Base-by-base conservation (phyloP, 2,113 vertebrate species). In the Hippocampus zosterae region DNA sequence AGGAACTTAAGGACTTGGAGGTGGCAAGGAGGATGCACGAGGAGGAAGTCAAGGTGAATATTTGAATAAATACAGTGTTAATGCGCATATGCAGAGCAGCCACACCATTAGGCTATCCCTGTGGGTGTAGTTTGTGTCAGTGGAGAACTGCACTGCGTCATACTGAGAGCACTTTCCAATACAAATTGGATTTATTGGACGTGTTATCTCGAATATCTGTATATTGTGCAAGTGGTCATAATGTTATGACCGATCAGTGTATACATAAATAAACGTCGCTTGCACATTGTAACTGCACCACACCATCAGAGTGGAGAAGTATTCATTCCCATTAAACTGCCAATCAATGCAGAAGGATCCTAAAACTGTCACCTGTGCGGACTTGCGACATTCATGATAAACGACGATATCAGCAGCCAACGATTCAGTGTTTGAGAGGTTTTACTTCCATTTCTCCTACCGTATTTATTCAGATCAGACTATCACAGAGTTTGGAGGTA, bases 11-110 rank as follows among this genome's bases (percentile, higher is more conserved):
- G 64, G 97, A 99, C 91, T 89, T 95, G 66, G 96, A 98, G 85
- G 95, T 99, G 57, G 97, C 97, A 69, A 92, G 94, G 73, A 96
- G 80, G 69, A 77, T 99, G 69, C 97, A 99, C 65, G 94, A 98
- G 55, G 94, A 98, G 74, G 97, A 99, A 78, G 80, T 98, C 9
- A 89, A 94, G 93, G 96, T 98, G 73, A 23, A 65, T 65, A 13
- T 65, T 5, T 65, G 63, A 46, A 65, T 16, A 42, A n/a, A 3
- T 15, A 44, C 42, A 44, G 27, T 29, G 27, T 60, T 9, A 19
- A 7, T 23, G 33, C 5, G 33, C 33, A 6, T 7, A 16, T 11
- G 21, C 48, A n/a, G 27, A 60, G 6, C 57, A 60, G 27, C 57
- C 6, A 18, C 55, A 33, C 33, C 25, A 15, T 59, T 27, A 13